A percentile compares a stretch with the other conserved stretches of the same genome.
These are phyloP conservation scores for Aelia acuminata DNA, from an alignment of 2,888 invertebrate species.

Conservation along the genomic window DNA sequence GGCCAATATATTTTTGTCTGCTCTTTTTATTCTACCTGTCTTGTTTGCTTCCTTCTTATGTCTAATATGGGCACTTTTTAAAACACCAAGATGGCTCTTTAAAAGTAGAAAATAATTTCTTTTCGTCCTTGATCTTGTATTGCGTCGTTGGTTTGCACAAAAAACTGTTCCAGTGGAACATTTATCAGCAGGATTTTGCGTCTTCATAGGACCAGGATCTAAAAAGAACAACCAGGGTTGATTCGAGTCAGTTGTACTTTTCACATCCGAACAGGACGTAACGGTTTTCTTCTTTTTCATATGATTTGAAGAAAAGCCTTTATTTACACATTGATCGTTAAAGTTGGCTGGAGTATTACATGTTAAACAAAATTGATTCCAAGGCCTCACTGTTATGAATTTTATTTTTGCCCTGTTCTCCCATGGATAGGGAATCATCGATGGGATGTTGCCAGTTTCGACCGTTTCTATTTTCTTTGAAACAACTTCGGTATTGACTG, in stretches of 20 bases:
- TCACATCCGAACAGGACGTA: not conserved
- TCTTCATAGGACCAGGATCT: not conserved
- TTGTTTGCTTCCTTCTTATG: not conserved
- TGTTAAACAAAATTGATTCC: not conserved
- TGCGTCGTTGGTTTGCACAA: not conserved
- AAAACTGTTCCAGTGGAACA: not conserved
- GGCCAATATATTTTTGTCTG: too few species aligned
- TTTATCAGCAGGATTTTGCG: not conserved
- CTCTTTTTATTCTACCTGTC: too few species aligned
- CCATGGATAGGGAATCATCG: not conserved
- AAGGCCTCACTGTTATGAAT: not conserved
- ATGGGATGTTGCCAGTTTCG: not conserved
- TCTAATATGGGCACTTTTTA: not conserved
- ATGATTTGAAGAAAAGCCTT: not conserved
- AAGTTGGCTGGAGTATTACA: not conserved
- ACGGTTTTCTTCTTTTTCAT: not conserved
- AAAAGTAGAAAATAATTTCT: not conserved
- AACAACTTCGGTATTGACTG: not conserved
- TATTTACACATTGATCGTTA: not conserved
- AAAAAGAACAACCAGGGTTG: not conserved
- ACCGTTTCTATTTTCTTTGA: not conserved
- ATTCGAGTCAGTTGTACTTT: not conserved
- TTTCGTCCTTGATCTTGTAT: not conserved
- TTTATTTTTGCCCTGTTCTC: not conserved
- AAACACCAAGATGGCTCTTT: not conserved